A percentile compares a stretch with the other conserved stretches of the same genome.
Evolutionary conservation across 2,113 vertebrate genomes (phyloP).

Genomic region (Centropus unirufus): DNA sequence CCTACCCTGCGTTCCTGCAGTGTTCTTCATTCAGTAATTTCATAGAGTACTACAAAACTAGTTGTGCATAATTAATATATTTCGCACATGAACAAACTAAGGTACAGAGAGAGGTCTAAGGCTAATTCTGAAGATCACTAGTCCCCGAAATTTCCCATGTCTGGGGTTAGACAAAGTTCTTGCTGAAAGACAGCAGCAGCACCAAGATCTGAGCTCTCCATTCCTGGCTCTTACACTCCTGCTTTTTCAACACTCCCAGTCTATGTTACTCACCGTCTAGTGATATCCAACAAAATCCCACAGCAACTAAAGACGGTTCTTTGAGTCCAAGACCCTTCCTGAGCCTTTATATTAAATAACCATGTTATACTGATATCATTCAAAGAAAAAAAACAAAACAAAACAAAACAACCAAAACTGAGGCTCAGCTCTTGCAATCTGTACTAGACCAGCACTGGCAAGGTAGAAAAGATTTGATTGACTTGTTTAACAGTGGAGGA

Average conservation of each 20-base stretch:
- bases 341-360: not conserved
- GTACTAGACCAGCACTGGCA: not conserved
- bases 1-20: not conserved
- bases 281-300: not conserved
- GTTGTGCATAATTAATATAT: not conserved
- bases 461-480: not conserved
- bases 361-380: not conserved
- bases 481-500: not conserved
- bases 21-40: not conserved
- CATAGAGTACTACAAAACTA: not conserved
- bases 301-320: not conserved
- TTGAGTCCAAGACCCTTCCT: not conserved
- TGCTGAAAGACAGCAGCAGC: not conserved
- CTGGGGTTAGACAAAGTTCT: not conserved
- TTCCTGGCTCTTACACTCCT: not conserved
- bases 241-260: not conserved
- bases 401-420: not conserved
- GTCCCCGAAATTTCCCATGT: not conserved
- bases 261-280: not conserved
- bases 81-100: not conserved
- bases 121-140: not conserved
- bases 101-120: not conserved
- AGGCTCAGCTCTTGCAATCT: not conserved
- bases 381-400: not conserved
- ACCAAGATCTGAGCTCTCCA: not conserved